Base-by-base conservation (phyloP, 37 sponge, comb jelly and placozoan genomes). In the Halichondria panicea region DNA sequence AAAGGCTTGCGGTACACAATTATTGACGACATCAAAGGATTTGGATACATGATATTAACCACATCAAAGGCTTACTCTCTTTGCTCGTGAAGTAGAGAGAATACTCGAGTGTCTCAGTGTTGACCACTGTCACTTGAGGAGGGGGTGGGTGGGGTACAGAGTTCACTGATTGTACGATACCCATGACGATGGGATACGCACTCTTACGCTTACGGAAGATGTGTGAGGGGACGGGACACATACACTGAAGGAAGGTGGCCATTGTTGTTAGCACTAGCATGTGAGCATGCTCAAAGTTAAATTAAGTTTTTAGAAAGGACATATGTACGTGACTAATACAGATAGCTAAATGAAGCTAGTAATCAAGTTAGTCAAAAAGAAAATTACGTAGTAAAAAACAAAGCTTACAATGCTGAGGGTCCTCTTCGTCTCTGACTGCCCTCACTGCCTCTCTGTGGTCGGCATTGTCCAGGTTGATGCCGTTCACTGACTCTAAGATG, bases 401-500 rank as follows among this genome's bases (percentile, higher is more conserved):
- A 8, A 22, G 37, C 74, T 74, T 32, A 74, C 76, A 63, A 76
- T 76, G 52, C 64, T 55, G 31, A 91, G 72, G 30, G 45, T 46
- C 1, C 74, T 78, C 11, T 77, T 81, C 43, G 71, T 61, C 56
- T 91, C 91, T 91, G 50, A 91, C 83, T 0, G 74, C 87, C 11
- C 68, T 56, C 34, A 84, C 82, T n/a, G 86, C 91, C 41, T 91
- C 82, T 0, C 67, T 42, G 39, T 91, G 91, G 48, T 81, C 77
- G 12, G 83, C 91, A 77, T 77, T 72, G 22, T 55, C 36, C 43
- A 91, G 72, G 56, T 59, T 76, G 19, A 71, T 34, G 0, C 82
- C 87, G 77, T 91, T 91, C 44, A 91, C 74, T 28, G 72, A 57
- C 46, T 91, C 91, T 5, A 91, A 38, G 40, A 85, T 68, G 72